Evolutionary conservation across 2,797 vertebrate species (phyloP).

Genomic region (Odontamblyopus rebecca): DNA sequence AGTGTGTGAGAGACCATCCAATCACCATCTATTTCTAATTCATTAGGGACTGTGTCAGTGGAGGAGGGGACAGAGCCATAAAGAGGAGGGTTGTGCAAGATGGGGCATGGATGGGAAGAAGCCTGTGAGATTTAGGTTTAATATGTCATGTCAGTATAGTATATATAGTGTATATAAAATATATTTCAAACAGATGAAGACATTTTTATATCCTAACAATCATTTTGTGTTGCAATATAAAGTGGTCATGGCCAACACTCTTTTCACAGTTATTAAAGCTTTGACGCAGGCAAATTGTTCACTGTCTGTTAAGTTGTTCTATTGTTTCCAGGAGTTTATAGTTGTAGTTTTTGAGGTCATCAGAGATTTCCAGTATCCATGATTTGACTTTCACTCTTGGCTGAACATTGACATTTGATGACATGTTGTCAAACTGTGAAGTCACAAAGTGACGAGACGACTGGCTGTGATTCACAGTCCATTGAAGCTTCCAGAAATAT

Average conservation of each 20-base stretch:
- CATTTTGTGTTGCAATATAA: neutral
- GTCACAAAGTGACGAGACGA: neutral
- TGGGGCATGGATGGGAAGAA: constrained; percentile 28
- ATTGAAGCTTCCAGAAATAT: neutral
- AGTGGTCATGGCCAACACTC: neutral
- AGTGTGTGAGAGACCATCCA: constrained; percentile 32
- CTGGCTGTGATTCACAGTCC: constrained; percentile 1
- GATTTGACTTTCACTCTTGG: constrained; percentile 2
- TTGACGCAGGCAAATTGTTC: neutral
- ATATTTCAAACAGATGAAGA: neutral
- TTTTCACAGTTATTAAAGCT: neutral
- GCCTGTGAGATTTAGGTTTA: constrained; percentile 53
- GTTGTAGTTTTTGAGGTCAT: neutral
- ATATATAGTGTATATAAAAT: too few relatives aligned
- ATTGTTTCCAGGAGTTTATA: neutral
- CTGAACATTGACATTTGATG: constrained; percentile 9
- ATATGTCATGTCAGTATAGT: constrained; percentile 44
- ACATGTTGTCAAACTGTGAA: constrained; percentile 3
- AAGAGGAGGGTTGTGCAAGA: constrained; percentile 3
- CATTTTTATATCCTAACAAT: neutral
- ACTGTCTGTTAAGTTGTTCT: neutral
- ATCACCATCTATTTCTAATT: constrained; percentile 56
- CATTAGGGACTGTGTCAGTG: constrained; percentile 62
- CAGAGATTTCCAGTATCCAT: neutral
- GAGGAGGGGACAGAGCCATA: constrained; percentile 20